phyloP scores from a whole-genome alignment of 2,888 invertebrate species.

The Hesperia comma region DNA sequence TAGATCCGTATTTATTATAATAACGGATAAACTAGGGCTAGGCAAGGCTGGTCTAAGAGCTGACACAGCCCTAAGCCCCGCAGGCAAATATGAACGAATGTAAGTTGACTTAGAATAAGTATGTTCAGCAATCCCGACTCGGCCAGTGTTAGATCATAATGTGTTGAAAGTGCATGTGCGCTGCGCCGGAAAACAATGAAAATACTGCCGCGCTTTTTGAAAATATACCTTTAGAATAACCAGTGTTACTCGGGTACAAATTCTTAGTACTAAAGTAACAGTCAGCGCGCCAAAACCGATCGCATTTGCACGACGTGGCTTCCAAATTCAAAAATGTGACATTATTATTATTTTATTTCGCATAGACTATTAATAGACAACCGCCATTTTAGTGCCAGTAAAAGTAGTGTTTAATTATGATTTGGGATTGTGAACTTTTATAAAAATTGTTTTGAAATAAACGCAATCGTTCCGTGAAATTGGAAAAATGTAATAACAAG shows the following conservation, averaged over 20 bases:
- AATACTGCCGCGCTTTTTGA: conserved; percentile 58
- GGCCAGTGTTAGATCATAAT: conserved; percentile 84
- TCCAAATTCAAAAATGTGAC: conserved; percentile 60
- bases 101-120: conserved; percentile 85
- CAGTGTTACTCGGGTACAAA: conserved; percentile 43
- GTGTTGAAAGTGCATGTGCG: conserved; percentile 83
- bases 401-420: conserved; percentile 28
- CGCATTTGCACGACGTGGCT: conserved; percentile 39
- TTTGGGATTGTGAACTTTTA: conserved; percentile 27
- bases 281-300: conserved; percentile 51
- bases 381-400: conserved; percentile 36
- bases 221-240: conserved; percentile 44
- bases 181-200: conserved; percentile 74
- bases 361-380: conserved; percentile 40
- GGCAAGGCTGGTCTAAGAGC: conserved; percentile 51
- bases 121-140: conserved; percentile 82
- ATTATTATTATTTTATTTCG: conserved; percentile 50
- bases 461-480: conserved; percentile 64
- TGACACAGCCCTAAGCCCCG: conserved; percentile 79
- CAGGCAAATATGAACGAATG: conserved; percentile 85
- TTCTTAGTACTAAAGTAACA: conserved; percentile 40
- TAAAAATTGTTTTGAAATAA: conserved; percentile 36
- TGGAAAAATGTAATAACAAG: conserved; percentile 64
- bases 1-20: conserved; percentile 29
- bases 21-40: conserved; percentile 18